Evolutionary conservation across 2,113 vertebrate genomes (phyloP).

Genomic region (Ploceus nigricollis): DNA sequence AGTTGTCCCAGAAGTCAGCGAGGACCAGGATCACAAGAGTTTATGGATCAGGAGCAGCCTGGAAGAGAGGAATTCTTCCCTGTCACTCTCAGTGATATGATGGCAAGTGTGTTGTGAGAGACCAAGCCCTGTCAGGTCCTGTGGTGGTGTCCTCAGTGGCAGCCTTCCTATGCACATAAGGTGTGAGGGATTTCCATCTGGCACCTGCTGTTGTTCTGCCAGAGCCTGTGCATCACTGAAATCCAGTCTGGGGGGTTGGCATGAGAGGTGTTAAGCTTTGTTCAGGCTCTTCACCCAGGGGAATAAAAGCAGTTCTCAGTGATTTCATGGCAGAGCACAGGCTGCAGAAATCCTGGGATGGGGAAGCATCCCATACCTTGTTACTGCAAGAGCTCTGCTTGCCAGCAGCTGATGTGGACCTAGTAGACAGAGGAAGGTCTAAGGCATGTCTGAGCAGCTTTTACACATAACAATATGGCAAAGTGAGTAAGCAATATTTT

Average conservation of each 20-base stretch:
- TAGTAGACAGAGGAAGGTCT: not conserved
- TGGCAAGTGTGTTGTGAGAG: not conserved
- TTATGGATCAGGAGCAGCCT: not conserved
- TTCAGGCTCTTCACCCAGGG: not conserved
- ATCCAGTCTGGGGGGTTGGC: not conserved
- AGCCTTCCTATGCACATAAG: not conserved
- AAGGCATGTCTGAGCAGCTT: not conserved
- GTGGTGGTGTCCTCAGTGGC: not conserved
- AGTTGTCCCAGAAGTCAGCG: not conserved
- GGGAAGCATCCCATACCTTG: not conserved
- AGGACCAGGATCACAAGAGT: not conserved
- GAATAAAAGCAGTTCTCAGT: not conserved
- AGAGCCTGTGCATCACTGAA: not conserved
- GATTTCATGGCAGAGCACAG: not conserved
- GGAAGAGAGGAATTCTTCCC: not conserved
- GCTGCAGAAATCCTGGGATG: not conserved
- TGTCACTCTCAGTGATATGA: not conserved
- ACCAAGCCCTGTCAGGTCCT: not conserved
- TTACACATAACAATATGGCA: not conserved
- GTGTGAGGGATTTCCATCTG: not conserved
- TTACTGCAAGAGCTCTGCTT: not conserved
- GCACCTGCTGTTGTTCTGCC: not conserved
- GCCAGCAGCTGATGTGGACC: not conserved
- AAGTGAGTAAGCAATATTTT: not conserved
- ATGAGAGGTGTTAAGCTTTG: not conserved